Evolutionary conservation across 2,888 invertebrate genomes (phyloP).

Genomic region (Drosophila rellima): DNA sequence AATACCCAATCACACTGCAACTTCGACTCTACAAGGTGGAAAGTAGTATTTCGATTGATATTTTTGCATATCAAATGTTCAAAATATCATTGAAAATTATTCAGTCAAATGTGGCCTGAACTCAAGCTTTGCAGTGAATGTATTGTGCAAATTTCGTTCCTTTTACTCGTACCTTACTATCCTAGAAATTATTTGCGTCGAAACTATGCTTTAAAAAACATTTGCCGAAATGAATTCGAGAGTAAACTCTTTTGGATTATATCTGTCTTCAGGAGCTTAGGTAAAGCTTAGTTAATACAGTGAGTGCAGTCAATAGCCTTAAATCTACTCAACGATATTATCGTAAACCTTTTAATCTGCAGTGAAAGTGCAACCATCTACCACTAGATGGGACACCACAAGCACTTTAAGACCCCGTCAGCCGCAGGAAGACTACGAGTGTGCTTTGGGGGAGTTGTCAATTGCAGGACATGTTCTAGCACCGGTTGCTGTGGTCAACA

Average conservation of each 20-base stretch:
- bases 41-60: not conserved
- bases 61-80: not conserved
- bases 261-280: not conserved
- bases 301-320: constrained; percentile 48
- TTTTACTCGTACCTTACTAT: too few relatives aligned
- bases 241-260: not conserved
- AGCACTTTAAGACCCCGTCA: constrained; percentile 55
- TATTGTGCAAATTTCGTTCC: not conserved
- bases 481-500: constrained; percentile 45
- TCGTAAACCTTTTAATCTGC: constrained; percentile 54
- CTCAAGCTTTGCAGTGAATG: not conserved
- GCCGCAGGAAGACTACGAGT: constrained; percentile 38
- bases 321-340: constrained; percentile 38
- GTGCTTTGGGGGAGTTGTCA: constrained; percentile 42
- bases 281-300: constrained; percentile 8
- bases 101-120: not conserved
- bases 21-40: not conserved
- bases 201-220: not conserved
- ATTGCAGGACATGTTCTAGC: constrained; percentile 41
- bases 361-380: constrained; percentile 27
- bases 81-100: constrained; percentile 9
- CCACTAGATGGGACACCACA: constrained; percentile 23
- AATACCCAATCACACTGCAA: not conserved
- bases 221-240: not conserved
- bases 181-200: too few relatives aligned